Evolutionary conservation across 1,140 invertebrate genomes (phyloP), one percentile per base, ranked within the genome.

Genomic region (Trachymyrmex cornetzi): DNA sequence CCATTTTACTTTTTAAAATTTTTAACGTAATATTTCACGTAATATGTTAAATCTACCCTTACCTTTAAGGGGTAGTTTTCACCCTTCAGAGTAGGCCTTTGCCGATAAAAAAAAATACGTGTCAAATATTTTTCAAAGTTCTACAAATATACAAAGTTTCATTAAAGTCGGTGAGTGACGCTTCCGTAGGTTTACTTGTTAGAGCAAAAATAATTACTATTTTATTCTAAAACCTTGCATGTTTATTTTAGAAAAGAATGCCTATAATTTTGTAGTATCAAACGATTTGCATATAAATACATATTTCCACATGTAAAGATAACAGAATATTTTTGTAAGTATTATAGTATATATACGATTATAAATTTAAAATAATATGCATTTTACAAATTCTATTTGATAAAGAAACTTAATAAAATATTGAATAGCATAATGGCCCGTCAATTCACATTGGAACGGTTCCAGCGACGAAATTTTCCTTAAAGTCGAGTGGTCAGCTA

Each of bases 401-500:
- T 53, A 16, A 27, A 50, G 24, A 38, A 48, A 59, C 27, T 72
- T 81, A 7, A 27, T 24, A 27, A 57, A 27, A 57, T 72, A 57
- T 72, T 27, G 55, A 44, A 3, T 38, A 55, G 6, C 14, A 12
- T 24, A n/a, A 81, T 24, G 5, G 14, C 3, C 5, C 22, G 16
- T 22, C 50, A 44, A 81, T 81, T 81, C 12, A 16, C 22, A 9
- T 11, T 72, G 50, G 79, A 81, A 57, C 22, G 66, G 34, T 71
- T 81, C 66, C 50, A 81, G 50, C 11, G 27, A 19, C 63, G 64
- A 24, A 30, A 81, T 72, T 81, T 71, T 81, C 53, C 66, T 71
- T n/a, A 27, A n/a, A 55, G 50, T 24, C 64, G 34, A 81, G 66
- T 44, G 66, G 66, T 57, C 79, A 57, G 30, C 34, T 24, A 77